A percentile compares a stretch with the other conserved stretches of the same genome.
These are phyloP conservation scores for Drosophila serrata DNA, from an alignment of 1,140 invertebrate species.

Conservation along the genomic window DNA sequence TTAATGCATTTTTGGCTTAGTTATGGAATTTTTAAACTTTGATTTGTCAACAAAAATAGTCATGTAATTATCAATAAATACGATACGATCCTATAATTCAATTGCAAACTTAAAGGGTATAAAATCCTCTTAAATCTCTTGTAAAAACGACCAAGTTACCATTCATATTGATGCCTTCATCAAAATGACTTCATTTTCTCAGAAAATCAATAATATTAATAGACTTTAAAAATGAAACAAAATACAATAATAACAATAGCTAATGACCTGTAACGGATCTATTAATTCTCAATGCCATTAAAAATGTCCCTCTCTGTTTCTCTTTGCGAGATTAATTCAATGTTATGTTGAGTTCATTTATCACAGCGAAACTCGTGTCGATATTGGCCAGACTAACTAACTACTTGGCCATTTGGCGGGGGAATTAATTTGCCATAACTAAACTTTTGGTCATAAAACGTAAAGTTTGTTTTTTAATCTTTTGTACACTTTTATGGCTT, in stretches of 20 bases:
- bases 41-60: too few species aligned
- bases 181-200: conserved; percentile 1
- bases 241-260: background rate
- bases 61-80: too few species aligned
- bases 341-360: conserved; percentile 12
- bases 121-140: too few species aligned
- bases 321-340: background rate
- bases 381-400: conserved; percentile 24
- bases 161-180: background rate
- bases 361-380: background rate
- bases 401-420: conserved; percentile 30
- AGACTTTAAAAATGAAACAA: background rate
- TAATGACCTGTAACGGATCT: conserved; percentile 11
- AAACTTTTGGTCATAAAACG: conserved; percentile 30
- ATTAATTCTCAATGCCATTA: conserved; percentile 12
- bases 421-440: conserved; percentile 43
- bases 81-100: too few species aligned
- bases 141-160: too few species aligned
- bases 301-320: background rate
- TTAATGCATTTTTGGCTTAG: too few species aligned
- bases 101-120: too few species aligned
- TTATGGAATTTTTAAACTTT: too few species aligned
- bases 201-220: conserved; percentile 1
- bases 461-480: background rate
- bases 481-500: conserved; percentile 10